A percentile compares a stretch with the other conserved stretches of the same genome.
These are phyloP conservation scores for Montipora capricornis DNA, from an alignment of 64 coral and sea anemone species.

Conservation along the genomic window DNA sequence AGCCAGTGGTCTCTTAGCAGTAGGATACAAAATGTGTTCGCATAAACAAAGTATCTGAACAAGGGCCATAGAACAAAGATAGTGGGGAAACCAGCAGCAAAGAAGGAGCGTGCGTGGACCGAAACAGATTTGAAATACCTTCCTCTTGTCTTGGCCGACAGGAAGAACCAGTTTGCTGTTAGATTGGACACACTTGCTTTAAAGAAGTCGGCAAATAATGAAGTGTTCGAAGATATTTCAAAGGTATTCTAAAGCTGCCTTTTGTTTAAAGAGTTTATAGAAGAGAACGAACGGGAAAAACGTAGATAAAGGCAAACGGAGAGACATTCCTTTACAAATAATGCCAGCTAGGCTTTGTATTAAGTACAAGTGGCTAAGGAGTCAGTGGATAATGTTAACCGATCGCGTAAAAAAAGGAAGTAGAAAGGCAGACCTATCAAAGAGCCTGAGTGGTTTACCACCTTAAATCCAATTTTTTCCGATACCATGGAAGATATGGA, in stretches of 20 bases:
- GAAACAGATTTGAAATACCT: too few species aligned
- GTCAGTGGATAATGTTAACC: constrained; percentile 53
- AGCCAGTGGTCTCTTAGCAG: too few species aligned
- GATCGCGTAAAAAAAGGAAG: constrained; percentile 28
- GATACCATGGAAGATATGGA: constrained; percentile 53
- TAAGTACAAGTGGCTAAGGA: constrained; percentile 48
- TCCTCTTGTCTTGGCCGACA: too few species aligned
- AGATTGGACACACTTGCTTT: too few species aligned
- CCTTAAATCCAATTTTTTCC: constrained; percentile 56
- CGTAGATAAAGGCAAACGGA: constrained; percentile 40
- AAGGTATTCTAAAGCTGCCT: too few species aligned
- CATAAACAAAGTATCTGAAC: too few species aligned
- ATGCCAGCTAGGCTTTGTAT: constrained; percentile 9
- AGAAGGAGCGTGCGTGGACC: too few species aligned
- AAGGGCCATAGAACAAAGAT: too few species aligned
- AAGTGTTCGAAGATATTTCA: too few species aligned
- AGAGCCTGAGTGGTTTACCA: constrained; percentile 49
- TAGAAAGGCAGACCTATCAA: constrained; percentile 40
- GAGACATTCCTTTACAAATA: constrained; percentile 10
- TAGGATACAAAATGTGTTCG: too few species aligned
- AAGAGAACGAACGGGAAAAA: constrained; percentile 49
- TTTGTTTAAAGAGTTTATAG: constrained; percentile 22
- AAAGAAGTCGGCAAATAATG: neutral
- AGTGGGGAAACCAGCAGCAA: too few species aligned
- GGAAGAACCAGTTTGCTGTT: too few species aligned